phyloP scores from a whole-genome alignment of 2,113 vertebrate genomes.

The Hemicordylus capensis region DNA sequence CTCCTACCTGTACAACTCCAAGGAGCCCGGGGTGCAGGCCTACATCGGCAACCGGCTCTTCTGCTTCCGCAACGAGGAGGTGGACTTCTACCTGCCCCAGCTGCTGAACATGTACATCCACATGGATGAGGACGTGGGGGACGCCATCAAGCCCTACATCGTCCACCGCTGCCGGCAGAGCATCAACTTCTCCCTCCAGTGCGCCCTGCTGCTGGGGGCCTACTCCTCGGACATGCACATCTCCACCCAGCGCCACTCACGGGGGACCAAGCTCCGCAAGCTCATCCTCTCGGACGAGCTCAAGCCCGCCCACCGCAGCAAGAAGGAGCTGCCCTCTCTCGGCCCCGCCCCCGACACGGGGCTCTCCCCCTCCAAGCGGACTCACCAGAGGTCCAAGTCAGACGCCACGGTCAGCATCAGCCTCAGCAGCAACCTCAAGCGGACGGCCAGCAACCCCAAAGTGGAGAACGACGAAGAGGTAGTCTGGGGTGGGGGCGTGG shows the following conservation, averaged over 20 bases:
- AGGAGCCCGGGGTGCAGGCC: constrained; percentile 95
- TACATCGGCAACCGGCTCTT: constrained; percentile 96
- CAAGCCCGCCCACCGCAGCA: constrained; percentile 83
- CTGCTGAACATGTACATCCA: constrained; percentile 98
- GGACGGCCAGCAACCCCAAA: constrained; percentile 96
- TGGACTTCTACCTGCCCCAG: constrained; percentile 95
- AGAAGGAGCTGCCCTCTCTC: constrained; percentile 75
- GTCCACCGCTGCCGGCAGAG: constrained; percentile 97
- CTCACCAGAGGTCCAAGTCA: constrained; percentile 96
- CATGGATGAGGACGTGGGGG: constrained; percentile 96
- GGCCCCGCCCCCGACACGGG: constrained; percentile 72
- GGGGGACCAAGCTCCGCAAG: constrained; percentile 91
- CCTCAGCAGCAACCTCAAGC: constrained; percentile 93
- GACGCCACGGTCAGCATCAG: constrained; percentile 93
- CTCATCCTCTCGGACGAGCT: constrained; percentile 95
- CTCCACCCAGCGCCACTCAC: constrained; percentile 92
- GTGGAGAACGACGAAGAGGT: constrained; percentile 96
- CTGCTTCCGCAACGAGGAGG: constrained; percentile 89
- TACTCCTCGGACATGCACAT: constrained; percentile 98
- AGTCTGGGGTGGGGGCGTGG: background rate
- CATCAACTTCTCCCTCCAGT: constrained; percentile 91
- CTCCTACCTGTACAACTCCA: constrained; percentile 95
- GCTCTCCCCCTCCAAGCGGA: constrained; percentile 92
- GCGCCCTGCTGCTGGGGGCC: constrained; percentile 91
- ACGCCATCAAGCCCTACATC: constrained; percentile 96